Conservation (phyloP, 1,140 invertebrate species). For the Drosophila trapezifrons region DNA sequence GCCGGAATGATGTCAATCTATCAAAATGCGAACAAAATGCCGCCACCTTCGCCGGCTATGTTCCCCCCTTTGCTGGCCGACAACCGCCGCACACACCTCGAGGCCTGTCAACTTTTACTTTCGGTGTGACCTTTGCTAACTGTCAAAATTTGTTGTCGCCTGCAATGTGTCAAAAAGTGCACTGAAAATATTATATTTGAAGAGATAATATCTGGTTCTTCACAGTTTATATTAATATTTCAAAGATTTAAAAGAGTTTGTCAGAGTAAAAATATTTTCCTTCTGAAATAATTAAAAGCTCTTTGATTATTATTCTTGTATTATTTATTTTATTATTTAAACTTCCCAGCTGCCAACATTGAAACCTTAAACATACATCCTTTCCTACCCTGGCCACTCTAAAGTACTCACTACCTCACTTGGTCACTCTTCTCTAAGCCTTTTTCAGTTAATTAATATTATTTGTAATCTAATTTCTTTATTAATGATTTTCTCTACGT, state of each 20-base stretch:
- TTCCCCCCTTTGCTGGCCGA: slow-evolving; percentile 12
- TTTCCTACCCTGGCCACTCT: not conserved
- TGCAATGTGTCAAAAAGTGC: slow-evolving; percentile 58
- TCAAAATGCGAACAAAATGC: slow-evolving; percentile 47
- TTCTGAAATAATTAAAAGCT: not conserved
- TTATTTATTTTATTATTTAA: too few relatives aligned
- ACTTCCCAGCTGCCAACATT: not conserved
- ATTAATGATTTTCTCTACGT: slow-evolving; percentile 1
- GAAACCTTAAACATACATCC: not conserved
- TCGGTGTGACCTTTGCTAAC: slow-evolving; percentile 74
- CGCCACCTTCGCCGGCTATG: not conserved
- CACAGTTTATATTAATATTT: not conserved
- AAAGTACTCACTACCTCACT: not conserved
- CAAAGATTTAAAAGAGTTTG: too few relatives aligned
- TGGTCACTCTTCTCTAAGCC: not conserved
- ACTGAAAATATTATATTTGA: not conserved
- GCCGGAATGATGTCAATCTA: slow-evolving; percentile 68
- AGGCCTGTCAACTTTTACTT: slow-evolving; percentile 68
- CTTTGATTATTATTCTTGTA: too few relatives aligned
- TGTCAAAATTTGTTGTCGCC: slow-evolving; percentile 74
- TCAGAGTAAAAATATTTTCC: not conserved
- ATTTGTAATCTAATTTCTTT: not conserved
- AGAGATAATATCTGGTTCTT: too few relatives aligned
- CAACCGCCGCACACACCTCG: slow-evolving; percentile 16
- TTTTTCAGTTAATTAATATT: not conserved